A percentile compares a stretch with the other conserved stretches of the same genome.
These are phyloP conservation scores for Molorchus minor DNA, from an alignment of 2,888 invertebrate species.

Conservation along the genomic window DNA sequence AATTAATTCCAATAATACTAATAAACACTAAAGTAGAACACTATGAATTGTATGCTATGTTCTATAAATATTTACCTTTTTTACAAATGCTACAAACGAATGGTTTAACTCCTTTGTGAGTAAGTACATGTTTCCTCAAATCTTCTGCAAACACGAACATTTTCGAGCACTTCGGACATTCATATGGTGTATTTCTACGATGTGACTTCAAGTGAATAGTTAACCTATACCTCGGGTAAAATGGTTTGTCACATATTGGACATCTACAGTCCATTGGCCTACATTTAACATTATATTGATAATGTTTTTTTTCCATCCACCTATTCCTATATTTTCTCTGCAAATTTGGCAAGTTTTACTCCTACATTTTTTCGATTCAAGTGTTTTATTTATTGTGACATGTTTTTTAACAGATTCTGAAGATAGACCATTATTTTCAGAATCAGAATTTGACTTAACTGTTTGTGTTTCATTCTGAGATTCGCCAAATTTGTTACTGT, in stretches of 20 bases:
- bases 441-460: not conserved
- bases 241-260: constrained; percentile 19
- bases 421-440: not conserved
- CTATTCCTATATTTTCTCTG: constrained; percentile 13
- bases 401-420: not conserved
- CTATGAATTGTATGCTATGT: too few relatives aligned
- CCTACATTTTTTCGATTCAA: not conserved
- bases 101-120: constrained; percentile 23
- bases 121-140: constrained; percentile 7
- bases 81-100: constrained; percentile 41
- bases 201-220: constrained; percentile 24
- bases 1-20: too few relatives aligned
- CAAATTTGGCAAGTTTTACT: constrained; percentile 3
- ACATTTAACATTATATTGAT: constrained; percentile 35
- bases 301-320: constrained; percentile 27
- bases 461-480: constrained; percentile 11
- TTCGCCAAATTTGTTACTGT: constrained; percentile 14
- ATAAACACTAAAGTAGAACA: too few relatives aligned
- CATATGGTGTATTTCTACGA: constrained; percentile 6
- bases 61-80: constrained; percentile 33
- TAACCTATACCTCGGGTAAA: constrained; percentile 22
- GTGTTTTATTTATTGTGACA: not conserved
- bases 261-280: constrained; percentile 36
- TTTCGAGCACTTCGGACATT: constrained; percentile 12
- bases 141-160: constrained; percentile 13